Evolutionary conservation across 2,888 invertebrate species (phyloP), one percentile per base, ranked within the genome.

Genomic region (Sminthurides aquaticus): DNA sequence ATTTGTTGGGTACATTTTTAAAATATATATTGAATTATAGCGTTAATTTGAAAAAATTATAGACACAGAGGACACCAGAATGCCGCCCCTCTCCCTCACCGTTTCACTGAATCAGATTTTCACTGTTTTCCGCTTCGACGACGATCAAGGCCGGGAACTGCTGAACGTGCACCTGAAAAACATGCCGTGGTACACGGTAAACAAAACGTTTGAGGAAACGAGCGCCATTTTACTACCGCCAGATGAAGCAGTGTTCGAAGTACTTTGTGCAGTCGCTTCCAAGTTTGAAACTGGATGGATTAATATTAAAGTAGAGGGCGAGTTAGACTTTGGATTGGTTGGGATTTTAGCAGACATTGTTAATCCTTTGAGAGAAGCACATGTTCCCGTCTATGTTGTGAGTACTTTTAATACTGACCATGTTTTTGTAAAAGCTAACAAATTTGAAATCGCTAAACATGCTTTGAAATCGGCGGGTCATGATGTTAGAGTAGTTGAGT

Each of bases 341-440:
- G 73, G 73, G 0, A 67, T 71, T 25, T 55, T 73, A 8, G 67
- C 70, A 24, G 25, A 49, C 1, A 62, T 73, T 29, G 34, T 69
- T n/a, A 63, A 56, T 57, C 70, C 70, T 0, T 60, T 73, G 49
- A 71, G 67, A 43, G 58, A 64, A 2, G 68, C 59, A 3, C 63
- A 57, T 20, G 65, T 73, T 20, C 70, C 73, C 1, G 69, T 71
- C 8, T 66, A 71, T 29, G 73, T 71, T 1, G 59, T 73, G 2
- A 67, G 69, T 20, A 73, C 73, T 1, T 73, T 65, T 54, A 66
- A 73, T 56, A 73, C 73, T 2, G 73, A 73, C 49, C 71, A 71
- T 52, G 67, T 73, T 57, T 22, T 73, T 27, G 55, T 73, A 1
- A 71, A 71, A 49, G 0, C 56, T 34, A 15, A 34, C 43, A 5